Conservation (phyloP, 1,140 invertebrate species). For the Heliconius nattereri region DNA sequence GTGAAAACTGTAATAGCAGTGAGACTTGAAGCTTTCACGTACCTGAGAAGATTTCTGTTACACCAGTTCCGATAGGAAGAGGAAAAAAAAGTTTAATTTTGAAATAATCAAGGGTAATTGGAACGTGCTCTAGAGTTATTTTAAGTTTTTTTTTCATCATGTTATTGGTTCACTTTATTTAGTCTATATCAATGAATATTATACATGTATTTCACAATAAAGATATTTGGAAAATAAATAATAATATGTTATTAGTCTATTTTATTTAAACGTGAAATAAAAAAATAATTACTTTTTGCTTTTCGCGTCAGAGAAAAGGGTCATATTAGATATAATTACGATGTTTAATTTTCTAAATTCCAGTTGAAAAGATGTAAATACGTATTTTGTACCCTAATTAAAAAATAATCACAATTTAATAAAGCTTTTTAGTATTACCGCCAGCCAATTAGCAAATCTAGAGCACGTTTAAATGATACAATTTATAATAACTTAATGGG, state of each 20-base stretch:
- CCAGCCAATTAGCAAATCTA: constrained; percentile 27
- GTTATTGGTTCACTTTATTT: neutral
- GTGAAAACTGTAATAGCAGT: constrained; percentile 61
- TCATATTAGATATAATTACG: neutral
- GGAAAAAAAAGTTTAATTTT: constrained; percentile 69
- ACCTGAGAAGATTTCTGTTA: constrained; percentile 79
- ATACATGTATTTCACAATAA: neutral
- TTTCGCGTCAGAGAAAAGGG: neutral
- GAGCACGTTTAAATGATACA: constrained; percentile 36
- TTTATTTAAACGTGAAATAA: neutral
- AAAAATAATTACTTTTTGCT: neutral
- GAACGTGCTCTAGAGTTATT: constrained; percentile 43
- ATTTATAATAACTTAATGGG: constrained; percentile 41
- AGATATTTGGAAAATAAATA: neutral
- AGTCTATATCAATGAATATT: too few species aligned
- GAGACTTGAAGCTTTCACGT: constrained; percentile 71
- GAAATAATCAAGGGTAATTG: constrained; percentile 40
- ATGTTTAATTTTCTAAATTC: neutral
- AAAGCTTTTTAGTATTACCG: neutral
- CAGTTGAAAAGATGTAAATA: neutral
- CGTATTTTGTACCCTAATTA: neutral
- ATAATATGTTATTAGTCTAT: neutral
- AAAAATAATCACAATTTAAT: constrained; percentile 1
- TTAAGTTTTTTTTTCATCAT: too few species aligned
- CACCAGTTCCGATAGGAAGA: constrained; percentile 76